Percentiles rank a stretch among this genome's conserved stretches.
Conservation (phyloP, 2,113 vertebrate species). For the Neotoma lepida region DNA sequence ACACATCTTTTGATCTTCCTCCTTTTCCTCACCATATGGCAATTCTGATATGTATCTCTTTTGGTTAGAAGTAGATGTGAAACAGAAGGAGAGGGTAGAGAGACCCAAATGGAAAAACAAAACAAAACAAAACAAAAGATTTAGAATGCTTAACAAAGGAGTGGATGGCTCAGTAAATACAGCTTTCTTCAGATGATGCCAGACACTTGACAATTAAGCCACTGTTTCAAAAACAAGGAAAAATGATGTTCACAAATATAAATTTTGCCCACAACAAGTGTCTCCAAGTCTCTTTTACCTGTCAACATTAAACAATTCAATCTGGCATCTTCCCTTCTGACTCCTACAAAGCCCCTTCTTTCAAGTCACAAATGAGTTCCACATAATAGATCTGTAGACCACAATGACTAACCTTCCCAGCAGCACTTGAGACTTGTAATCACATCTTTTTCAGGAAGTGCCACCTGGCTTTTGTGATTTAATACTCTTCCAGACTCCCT, state of each 20-base stretch:
- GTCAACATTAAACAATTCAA: background rate
- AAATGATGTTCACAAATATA: background rate
- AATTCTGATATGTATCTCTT: conserved; percentile 59
- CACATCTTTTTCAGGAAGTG: background rate
- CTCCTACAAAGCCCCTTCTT: background rate
- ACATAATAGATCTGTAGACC: background rate
- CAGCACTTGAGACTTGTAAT: background rate
- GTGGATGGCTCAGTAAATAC: conserved; percentile 17
- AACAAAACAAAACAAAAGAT: conserved; percentile 10
- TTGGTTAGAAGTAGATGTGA: conserved; percentile 57
- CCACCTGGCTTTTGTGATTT: rapidly evolving
- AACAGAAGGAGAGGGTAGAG: conserved; percentile 58
- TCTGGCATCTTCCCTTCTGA: background rate
- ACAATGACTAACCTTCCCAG: background rate
- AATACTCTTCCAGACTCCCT: background rate
- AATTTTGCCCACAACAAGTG: background rate
- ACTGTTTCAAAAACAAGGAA: background rate
- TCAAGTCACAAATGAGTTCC: background rate
- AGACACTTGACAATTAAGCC: background rate
- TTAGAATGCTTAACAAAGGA: conserved; percentile 39
- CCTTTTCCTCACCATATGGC: conserved; percentile 72
- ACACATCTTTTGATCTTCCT: conserved; percentile 70
- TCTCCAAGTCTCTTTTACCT: background rate
- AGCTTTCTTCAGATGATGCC: conserved; percentile 54
- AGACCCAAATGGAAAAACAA: conserved; percentile 19